Evolutionary conservation across 2,888 invertebrate species (phyloP), one percentile per base, ranked within the genome.

Genomic region (Tetragnatha montana): DNA sequence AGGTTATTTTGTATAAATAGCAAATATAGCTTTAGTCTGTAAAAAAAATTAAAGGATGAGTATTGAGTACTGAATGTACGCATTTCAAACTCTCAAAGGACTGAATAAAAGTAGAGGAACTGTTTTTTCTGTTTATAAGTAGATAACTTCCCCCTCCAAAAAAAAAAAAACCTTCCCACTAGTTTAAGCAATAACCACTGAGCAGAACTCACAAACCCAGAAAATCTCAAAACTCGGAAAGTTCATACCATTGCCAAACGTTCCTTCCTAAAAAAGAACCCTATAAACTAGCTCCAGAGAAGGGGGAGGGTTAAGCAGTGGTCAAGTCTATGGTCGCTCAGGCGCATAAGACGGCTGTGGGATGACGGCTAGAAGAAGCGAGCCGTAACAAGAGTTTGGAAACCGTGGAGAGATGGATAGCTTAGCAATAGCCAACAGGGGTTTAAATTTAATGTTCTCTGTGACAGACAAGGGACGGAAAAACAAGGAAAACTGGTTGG

Each of bases 391-490:
- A n/a, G 19, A 81, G 60, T 47, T 49, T 81, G 75, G 47, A 76
- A 76, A 21, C 17, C 14, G 47, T 4, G 14, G 47, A 69, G 69
- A 84, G 84, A 84, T 21, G 76, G 84, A 84, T 76, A 47, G 50
- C 69, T 76, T 49, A 69, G 19, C 50, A 19, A 21, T 19, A 17
- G 22, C 75, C 17, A 49, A 6, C 14, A 10, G 68, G 69, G 69
- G n/a, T 76, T 84, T 35, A 76, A 75, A 76, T 75, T 82, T 84
- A 76, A 75, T 75, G 76, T 21, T 84, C 75, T 10, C 8, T 69
- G 21, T 35, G 49, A 74, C 17, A 21, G 49, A 47, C 49, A 22
- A 22, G 49, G 68, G 76, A 70, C 47, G 35, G 35, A 35, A 51
- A 75, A 49, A 83, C 47, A n/a, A 17, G n/a, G 21, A 60, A 22